A percentile compares a stretch with the other conserved stretches of the same genome.
phyloP scores from a whole-genome alignment of 2,888 invertebrate genomes.

The Apodemia hepburni region DNA sequence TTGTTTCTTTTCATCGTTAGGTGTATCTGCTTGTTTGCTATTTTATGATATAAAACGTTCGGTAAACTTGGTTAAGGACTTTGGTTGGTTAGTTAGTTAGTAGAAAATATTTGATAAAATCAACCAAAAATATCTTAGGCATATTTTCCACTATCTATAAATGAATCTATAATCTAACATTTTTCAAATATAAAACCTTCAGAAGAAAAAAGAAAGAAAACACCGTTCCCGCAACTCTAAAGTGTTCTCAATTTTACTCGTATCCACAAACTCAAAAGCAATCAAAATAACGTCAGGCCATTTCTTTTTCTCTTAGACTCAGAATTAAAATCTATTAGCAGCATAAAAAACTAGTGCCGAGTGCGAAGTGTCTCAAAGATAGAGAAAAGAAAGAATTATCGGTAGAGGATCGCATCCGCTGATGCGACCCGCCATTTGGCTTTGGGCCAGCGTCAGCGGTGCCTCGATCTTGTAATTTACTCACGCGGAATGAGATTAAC shows the following conservation, averaged over 20 bases:
- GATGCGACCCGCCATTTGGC: constrained; percentile 66
- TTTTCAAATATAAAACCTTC: no score
- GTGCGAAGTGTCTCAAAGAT: constrained; percentile 19
- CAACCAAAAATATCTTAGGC: no score
- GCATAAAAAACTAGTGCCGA: constrained; percentile 18
- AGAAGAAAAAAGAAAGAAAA: no score
- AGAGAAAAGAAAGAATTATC: constrained; percentile 24
- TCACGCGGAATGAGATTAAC: constrained; percentile 38
- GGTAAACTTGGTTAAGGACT: no score
- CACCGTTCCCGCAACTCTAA: background rate
- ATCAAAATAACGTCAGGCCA: background rate
- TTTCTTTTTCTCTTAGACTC: constrained; percentile 1
- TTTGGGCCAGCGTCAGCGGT: constrained; percentile 46
- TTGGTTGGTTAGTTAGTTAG: no score
- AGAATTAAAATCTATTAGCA: constrained; percentile 10
- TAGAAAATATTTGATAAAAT: no score
- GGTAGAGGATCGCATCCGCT: constrained; percentile 33
- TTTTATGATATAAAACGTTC: no score
- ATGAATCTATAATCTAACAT: no score
- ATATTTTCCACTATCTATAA: no score
- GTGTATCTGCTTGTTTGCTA: no score
- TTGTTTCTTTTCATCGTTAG: no score
- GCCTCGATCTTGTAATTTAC: constrained; percentile 57
- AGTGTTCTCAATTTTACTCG: background rate
- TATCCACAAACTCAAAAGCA: background rate